phyloP scores from a whole-genome alignment of 2,797 vertebrate species.

The Esox masquinongy region DNA sequence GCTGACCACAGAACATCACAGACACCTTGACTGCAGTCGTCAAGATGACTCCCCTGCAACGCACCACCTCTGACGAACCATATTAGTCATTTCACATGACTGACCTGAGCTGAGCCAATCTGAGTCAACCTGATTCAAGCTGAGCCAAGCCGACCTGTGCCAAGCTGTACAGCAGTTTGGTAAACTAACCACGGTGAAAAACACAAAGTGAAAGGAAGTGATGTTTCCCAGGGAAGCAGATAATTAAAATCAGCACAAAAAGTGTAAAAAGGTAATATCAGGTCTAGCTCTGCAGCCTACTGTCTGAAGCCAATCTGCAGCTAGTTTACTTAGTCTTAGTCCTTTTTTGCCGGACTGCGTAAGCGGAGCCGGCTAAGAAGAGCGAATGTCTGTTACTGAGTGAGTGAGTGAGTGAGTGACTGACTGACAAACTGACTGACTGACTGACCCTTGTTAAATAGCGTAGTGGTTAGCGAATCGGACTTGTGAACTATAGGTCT shows the following conservation, averaged over 20 bases:
- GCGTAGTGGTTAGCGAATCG: no score
- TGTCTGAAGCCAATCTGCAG: no score
- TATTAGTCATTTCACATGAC: background rate
- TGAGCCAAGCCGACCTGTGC: background rate
- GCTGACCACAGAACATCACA: background rate
- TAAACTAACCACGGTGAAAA: background rate
- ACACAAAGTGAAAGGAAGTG: background rate
- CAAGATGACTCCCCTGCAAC: background rate
- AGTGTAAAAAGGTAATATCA: background rate
- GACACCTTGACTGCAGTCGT: no score
- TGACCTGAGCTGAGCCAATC: background rate
- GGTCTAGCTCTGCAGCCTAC: no score
- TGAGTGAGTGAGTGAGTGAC: no score
- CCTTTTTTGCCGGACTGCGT: no score
- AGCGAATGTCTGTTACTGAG: no score
- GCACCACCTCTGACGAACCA: background rate
- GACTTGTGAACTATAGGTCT: no score
- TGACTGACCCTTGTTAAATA: no score
- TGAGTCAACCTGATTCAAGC: no score
- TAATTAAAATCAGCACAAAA: background rate
- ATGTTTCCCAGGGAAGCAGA: background rate
- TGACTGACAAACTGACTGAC: no score
- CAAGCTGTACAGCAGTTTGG: background rate
- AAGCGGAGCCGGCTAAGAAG: no score
- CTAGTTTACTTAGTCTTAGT: background rate